Percentiles rank a stretch among this genome's conserved stretches.
phyloP scores from a whole-genome alignment of 2,797 vertebrate species.

The Ataeniobius toweri region DNA sequence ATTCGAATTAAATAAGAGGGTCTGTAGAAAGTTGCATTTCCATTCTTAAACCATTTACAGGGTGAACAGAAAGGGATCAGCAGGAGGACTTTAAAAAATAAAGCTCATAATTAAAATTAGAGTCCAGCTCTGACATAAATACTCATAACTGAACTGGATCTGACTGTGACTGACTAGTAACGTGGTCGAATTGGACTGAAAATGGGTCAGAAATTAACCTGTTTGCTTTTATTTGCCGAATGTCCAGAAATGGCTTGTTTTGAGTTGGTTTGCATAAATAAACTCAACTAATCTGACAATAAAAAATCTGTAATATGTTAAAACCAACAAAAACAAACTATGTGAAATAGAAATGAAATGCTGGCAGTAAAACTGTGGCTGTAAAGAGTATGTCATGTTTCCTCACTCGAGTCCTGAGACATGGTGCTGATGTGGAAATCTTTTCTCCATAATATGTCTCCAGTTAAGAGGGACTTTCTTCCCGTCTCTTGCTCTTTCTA shows the following conservation, averaged over 20 bases:
- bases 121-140: too few relatives aligned
- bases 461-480: background rate
- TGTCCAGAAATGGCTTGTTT: background rate
- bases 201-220: background rate
- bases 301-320: too few relatives aligned
- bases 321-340: background rate
- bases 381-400: background rate
- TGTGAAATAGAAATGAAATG: background rate
- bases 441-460: conserved; percentile 4
- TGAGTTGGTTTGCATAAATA: background rate
- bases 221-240: background rate
- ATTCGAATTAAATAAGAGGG: too few relatives aligned
- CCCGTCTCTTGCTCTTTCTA: background rate
- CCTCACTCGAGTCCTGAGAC: too few relatives aligned
- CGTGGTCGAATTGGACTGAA: background rate
- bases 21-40: too few relatives aligned
- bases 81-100: too few relatives aligned
- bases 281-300: background rate
- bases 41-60: too few relatives aligned
- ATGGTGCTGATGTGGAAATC: background rate
- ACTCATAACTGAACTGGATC: too few relatives aligned
- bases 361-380: background rate
- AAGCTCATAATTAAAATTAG: too few relatives aligned
- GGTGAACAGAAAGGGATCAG: too few relatives aligned
- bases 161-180: too few relatives aligned